Percentiles rank a stretch among this genome's conserved stretches.
These are phyloP conservation scores for Stigmatopora nigra DNA, from an alignment of 2,113 vertebrate genomes.

Conservation along the genomic window DNA sequence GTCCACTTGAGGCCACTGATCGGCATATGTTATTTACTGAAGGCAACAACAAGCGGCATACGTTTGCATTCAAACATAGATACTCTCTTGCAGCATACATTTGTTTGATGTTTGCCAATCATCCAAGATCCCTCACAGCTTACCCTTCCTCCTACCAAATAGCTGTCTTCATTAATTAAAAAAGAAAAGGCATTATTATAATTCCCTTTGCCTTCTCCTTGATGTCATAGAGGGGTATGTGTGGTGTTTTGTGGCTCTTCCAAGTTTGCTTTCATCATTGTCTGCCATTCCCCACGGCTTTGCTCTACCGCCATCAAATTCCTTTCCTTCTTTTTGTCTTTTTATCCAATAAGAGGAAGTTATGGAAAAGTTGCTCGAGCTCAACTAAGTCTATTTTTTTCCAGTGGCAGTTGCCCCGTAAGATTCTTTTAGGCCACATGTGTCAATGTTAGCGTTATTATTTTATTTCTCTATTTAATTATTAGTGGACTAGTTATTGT, in stretches of 20 bases:
- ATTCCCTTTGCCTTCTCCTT: conserved; percentile 70
- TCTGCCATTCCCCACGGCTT: conserved; percentile 63
- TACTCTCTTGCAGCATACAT: conserved; percentile 18
- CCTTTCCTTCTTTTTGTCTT: conserved; percentile 61
- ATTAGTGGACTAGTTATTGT: conserved; percentile 40
- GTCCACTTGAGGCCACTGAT: conserved; percentile 5
- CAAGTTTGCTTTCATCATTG: conserved; percentile 74
- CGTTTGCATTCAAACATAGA: conserved; percentile 30
- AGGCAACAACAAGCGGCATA: conserved; percentile 25
- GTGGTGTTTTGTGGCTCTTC: conserved; percentile 71
- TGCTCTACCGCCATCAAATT: conserved; percentile 62
- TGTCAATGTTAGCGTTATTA: conserved; percentile 52
- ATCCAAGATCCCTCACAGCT: conserved; percentile 72
- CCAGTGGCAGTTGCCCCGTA: conserved; percentile 56
- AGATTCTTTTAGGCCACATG: conserved; percentile 44
- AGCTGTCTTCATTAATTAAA: conserved; percentile 73
- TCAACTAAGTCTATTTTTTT: conserved; percentile 58
- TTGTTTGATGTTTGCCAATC: conserved; percentile 79
- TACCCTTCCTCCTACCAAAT: conserved; percentile 72
- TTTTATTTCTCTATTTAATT: conserved; percentile 23
- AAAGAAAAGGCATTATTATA: conserved; percentile 68
- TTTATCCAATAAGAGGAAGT: conserved; percentile 65
- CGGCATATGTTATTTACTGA: conserved; percentile 1
- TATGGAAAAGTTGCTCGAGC: conserved; percentile 56
- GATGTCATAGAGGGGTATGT: conserved; percentile 65